phyloP scores from a whole-genome alignment of 2,113 vertebrate genomes.

The Steatornis caripensis region DNA sequence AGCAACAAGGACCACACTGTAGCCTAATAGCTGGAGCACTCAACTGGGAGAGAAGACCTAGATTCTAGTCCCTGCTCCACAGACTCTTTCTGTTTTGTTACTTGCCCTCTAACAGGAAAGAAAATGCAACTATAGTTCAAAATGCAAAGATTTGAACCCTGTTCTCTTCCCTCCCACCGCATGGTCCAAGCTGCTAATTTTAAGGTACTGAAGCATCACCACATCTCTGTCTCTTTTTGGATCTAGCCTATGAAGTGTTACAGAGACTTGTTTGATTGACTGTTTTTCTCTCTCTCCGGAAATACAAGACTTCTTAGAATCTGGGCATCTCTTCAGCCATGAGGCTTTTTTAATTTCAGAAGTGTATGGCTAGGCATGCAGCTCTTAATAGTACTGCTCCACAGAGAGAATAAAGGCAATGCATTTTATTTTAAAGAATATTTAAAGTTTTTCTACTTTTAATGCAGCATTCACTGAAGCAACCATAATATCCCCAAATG shows the following conservation, averaged over 20 bases:
- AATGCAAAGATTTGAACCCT: not conserved
- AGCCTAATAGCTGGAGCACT: not conserved
- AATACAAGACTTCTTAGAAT: not conserved
- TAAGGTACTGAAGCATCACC: not conserved
- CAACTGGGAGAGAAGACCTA: not conserved
- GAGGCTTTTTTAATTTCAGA: not conserved
- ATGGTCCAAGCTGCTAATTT: not conserved
- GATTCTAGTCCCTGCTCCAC: not conserved
- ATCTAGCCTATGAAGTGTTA: not conserved
- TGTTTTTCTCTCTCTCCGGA: not conserved
- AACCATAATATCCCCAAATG: not conserved
- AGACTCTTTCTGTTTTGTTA: not conserved
- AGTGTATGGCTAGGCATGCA: not conserved
- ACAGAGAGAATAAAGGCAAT: not conserved
- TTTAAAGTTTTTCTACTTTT: constrained; percentile 8
- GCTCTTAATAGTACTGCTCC: not conserved
- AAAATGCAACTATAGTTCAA: not conserved
- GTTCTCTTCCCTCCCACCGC: not conserved
- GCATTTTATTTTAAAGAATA: not conserved
- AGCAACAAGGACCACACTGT: not conserved
- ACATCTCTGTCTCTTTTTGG: not conserved
- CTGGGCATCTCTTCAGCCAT: not conserved
- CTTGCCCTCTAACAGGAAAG: not conserved
- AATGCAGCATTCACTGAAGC: not conserved
- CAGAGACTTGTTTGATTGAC: not conserved